Percentiles rank a stretch among this genome's conserved stretches.
phyloP scores from a whole-genome alignment of 2,888 invertebrate species.

The Yponomeuta malinellus region DNA sequence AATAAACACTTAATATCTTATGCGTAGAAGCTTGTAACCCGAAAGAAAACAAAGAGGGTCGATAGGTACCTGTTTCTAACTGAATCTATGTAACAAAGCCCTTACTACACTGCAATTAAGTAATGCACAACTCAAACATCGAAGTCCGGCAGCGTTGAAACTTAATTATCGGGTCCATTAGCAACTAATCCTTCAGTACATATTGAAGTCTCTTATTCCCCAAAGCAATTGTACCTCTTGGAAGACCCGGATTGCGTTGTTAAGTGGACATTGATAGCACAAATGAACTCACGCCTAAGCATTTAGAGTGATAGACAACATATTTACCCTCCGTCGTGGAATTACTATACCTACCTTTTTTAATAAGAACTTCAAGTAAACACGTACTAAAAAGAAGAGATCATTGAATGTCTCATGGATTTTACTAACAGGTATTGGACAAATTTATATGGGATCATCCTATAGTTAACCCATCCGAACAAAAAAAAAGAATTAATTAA shows the following conservation, averaged over 20 bases:
- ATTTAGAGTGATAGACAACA: no score
- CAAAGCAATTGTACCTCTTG: neutral
- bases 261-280: neutral
- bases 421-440: no score
- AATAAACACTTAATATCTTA: no score
- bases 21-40: neutral
- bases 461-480: no score
- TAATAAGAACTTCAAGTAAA: no score
- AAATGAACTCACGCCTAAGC: neutral
- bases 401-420: no score
- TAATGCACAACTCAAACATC: neutral
- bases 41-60: neutral
- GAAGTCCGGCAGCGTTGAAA: neutral
- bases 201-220: neutral
- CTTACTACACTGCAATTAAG: neutral
- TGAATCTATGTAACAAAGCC: neutral
- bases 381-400: no score
- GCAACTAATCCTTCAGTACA: neutral
- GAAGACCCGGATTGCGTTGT: neutral
- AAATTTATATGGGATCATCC: no score
- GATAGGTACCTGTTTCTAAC: neutral
- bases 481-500: no score
- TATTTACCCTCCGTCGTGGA: no score
- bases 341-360: no score
- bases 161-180: slow-evolving; percentile 1